A percentile compares a stretch with the other conserved stretches of the same genome.
Evolutionary conservation across 2,797 vertebrate genomes (phyloP).

Genomic region (Rhinella marina): DNA sequence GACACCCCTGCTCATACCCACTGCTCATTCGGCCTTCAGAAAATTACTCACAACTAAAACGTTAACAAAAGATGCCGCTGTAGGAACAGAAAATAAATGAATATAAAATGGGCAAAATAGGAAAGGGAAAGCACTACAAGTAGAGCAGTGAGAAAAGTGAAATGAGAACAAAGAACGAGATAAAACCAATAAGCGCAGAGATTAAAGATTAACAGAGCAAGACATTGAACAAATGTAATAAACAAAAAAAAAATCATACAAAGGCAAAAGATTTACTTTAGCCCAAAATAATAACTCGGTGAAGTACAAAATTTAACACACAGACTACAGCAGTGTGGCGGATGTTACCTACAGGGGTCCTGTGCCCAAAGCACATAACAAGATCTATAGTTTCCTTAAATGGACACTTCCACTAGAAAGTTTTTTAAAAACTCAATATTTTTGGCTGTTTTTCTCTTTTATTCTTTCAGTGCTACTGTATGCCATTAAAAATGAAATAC

Average conservation of each 20-base stretch:
- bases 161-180: conserved; percentile 15
- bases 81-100: conserved; percentile 4
- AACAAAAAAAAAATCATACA: conserved; percentile 8
- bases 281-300: background rate
- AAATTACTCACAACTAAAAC: conserved; percentile 13
- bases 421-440: no score
- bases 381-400: background rate
- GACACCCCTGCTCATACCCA: background rate
- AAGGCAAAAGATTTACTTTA: conserved; percentile 26
- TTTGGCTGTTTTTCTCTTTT: no score
- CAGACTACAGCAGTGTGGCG: background rate
- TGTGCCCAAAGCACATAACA: background rate
- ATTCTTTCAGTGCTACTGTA: no score
- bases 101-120: conserved; percentile 21
- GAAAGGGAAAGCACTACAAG: conserved; percentile 20
- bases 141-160: background rate
- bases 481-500: no score
- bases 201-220: conserved; percentile 49
- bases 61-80: conserved; percentile 32
- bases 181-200: conserved; percentile 26
- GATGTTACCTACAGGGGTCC: background rate
- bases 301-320: background rate
- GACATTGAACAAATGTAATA: conserved; percentile 38
- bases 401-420: no score
- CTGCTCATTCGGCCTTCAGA: background rate